A percentile compares a stretch with the other conserved stretches of the same genome.
phyloP scores from a whole-genome alignment of 2,888 invertebrate genomes.

The Perdita meconis region DNA sequence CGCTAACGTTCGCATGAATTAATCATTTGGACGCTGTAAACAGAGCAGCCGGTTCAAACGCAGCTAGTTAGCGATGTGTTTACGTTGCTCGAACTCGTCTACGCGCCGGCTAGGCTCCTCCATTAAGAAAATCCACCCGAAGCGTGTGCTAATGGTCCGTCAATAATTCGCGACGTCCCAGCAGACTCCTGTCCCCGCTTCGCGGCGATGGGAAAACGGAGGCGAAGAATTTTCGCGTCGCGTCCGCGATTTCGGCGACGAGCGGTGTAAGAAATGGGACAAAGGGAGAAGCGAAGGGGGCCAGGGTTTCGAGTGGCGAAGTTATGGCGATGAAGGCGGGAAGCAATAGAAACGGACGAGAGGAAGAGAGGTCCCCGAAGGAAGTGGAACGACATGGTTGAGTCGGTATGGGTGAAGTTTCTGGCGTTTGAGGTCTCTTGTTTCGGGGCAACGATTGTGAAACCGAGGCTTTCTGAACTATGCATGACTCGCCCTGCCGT shows the following conservation, averaged over 20 bases:
- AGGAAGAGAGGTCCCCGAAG: neutral
- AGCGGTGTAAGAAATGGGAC: neutral
- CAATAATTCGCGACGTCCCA: slow-evolving; percentile 25
- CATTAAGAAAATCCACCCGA: slow-evolving; percentile 41
- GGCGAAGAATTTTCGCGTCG: neutral
- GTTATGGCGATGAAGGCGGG: neutral
- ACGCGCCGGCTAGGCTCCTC: slow-evolving; percentile 1
- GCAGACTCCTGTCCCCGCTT: neutral
- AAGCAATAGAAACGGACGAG: neutral
- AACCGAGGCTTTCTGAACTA: slow-evolving; percentile 18
- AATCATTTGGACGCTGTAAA: slow-evolving; percentile 66
- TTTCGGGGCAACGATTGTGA: slow-evolving; percentile 7
- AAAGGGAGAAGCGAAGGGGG: neutral
- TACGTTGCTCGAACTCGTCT: slow-evolving; percentile 42
- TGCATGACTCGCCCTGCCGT: neutral
- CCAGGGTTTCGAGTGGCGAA: neutral
- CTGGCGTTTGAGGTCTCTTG: slow-evolving; percentile 8
- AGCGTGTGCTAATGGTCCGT: slow-evolving; percentile 33
- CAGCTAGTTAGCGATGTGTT: slow-evolving; percentile 63
- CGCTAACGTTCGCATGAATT: slow-evolving; percentile 64
- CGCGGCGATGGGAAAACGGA: neutral
- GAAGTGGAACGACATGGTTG: neutral
- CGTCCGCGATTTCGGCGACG: neutral
- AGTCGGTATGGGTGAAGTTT: neutral
- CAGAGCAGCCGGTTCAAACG: slow-evolving; percentile 55